Evolutionary conservation across 30 jellyfish, hydroid and myxozoan species (phyloP), one percentile per base, ranked within the genome.

Genomic region (Hydractinia echinata): DNA sequence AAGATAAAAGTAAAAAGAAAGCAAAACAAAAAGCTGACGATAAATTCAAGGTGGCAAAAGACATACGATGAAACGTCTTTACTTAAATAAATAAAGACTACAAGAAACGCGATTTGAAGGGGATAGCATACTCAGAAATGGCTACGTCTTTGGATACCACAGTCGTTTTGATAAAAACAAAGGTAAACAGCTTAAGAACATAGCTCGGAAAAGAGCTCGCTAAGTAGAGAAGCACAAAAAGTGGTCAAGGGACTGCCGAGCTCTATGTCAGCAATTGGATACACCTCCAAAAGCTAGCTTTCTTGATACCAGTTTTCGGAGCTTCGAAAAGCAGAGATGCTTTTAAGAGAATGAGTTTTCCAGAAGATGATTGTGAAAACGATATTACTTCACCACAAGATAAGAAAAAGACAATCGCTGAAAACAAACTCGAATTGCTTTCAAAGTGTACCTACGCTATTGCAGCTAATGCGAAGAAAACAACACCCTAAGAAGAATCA

Each of bases 131-230:
- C 44, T 2, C 44, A 30, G 44, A 30, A 30, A 30, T 30, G 44
- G 44, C 44, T 60, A 60, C 70, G 70, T 60, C 70, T 60, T 60
- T 60, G 2, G 70, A 60, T 60, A 60, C 70, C 70, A 60, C 70
- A 2, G n/a, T 60, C 70, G 70, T 2, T 60, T 60, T 16, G 70
- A 60, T 60, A 60, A 60, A 30, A 30, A 30, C 44, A 30, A 30
- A 30, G 44, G 44, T 30, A 30, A 30, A 30, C 44, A 30, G 44
- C 70, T 2, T 60, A 60, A 60, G n/a, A 60, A 60, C 70, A 1
- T 2, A 13, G 70, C 70, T 60, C 70, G 70, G 70, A 60, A 2
- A 60, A 60, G 1, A 14, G 70, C 70, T 60, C 70, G 2, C n/a
- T 14, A 60, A 2, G 70, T 0, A 30, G 44, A 30, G 44, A 30